Evolutionary conservation across 2,797 vertebrate species (phyloP).

Genomic region (Anisognathus igniventris): DNA sequence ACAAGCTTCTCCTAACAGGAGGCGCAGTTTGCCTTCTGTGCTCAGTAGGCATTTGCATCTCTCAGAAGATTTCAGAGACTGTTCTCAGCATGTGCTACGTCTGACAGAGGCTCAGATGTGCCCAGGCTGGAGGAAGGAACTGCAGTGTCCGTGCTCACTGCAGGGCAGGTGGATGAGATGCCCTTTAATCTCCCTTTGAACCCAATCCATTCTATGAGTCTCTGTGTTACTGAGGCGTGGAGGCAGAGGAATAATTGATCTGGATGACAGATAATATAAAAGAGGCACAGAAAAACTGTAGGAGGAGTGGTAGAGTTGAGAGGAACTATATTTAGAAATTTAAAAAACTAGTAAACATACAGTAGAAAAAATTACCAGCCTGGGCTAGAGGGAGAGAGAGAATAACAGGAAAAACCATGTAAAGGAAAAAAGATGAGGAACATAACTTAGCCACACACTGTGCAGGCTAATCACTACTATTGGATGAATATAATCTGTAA

Average conservation of each 20-base stretch:
- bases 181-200: neutral
- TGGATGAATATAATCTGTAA: neutral
- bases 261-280: neutral
- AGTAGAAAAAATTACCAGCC: neutral
- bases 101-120: neutral
- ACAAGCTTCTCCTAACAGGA: neutral
- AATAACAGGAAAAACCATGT: neutral
- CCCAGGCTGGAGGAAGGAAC: neutral
- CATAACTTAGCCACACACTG: neutral
- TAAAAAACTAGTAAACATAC: slow-evolving; percentile 10
- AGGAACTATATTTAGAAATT: neutral
- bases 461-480: neutral
- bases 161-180: neutral
- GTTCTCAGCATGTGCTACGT: neutral
- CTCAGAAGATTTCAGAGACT: neutral
- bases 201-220: too few relatives aligned
- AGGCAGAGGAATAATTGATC: neutral
- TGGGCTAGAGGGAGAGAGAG: neutral
- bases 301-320: neutral
- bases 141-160: neutral
- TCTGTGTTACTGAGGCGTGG: fast-evolving
- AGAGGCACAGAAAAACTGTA: neutral
- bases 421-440: neutral
- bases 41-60: neutral
- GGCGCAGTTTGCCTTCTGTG: neutral